Evolutionary conservation across 2,888 invertebrate species (phyloP), one percentile per base, ranked within the genome.

Genomic region (Dryobotodes eremita): DNA sequence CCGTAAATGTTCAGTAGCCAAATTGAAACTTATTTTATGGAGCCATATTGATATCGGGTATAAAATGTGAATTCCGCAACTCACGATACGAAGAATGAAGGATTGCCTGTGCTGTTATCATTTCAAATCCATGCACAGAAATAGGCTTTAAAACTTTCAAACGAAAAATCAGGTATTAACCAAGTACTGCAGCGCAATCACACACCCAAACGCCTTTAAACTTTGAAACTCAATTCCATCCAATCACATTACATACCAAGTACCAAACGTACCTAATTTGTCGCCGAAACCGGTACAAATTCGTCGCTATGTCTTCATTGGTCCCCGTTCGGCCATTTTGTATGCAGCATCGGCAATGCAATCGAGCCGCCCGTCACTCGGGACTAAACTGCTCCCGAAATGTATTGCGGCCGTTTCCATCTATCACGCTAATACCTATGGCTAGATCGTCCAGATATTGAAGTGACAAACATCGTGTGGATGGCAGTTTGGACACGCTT

Each of bases 321-420:
- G 89, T 91, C 89, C 91, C 90, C 76, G 86, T 77, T 83, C 87
- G 90, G 91, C 91, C 92, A 93, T 95, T 94, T 90, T 88, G 93
- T 90, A 94, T 94, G 94, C 93, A 88, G 92, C 93, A 93, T 91
- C 87, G 91, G 86, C 92, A 87, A 90, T 93, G 93, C 94, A 92
- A 93, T 92, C 91, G 92, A 91, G 86, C 91, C 73, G 77, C 72
- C 71, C 86, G 86, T 88, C 88, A 85, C 88, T 86, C 87, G 86
- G 92, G 77, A 83, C 83, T 80, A 92, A 94, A 89, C 92, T 87
- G 86, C 90, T 91, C 83, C 86, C 81, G 92, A 94, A 94, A 95
- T 93, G 91, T 94, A 94, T 88, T 89, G 86, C 94, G 91, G 92
- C 91, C 84, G 90, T 89, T 91, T 89, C 89, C 90, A 91, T 94